phyloP scores from a whole-genome alignment of 2,113 vertebrate species.

The Alligator sinensis region DNA sequence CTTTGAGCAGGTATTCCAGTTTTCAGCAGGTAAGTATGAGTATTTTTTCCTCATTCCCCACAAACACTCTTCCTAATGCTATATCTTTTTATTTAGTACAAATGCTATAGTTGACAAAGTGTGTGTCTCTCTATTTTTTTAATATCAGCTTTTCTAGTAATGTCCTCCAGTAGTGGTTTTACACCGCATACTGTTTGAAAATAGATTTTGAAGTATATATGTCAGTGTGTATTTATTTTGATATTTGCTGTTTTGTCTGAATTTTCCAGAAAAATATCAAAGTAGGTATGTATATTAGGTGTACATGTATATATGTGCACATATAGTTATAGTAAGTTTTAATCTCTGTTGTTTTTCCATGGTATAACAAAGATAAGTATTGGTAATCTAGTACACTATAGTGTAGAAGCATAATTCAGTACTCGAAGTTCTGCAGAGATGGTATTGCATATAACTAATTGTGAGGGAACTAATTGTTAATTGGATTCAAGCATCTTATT shows the following conservation, averaged over 20 bases:
- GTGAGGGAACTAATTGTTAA: background rate
- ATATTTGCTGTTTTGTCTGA: background rate
- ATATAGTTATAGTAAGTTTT: background rate
- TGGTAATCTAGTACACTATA: background rate
- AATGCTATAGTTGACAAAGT: background rate
- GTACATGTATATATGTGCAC: background rate
- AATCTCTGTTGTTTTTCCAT: background rate
- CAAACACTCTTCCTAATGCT: background rate
- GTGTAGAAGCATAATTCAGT: background rate
- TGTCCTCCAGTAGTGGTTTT: background rate
- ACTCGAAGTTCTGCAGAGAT: accelerated
- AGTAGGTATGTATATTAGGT: too few species aligned
- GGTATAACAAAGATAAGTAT: background rate
- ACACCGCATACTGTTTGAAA: background rate
- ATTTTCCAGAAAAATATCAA: background rate
- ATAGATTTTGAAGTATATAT: too few species aligned
- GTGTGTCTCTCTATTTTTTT: background rate
- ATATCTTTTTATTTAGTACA: background rate
- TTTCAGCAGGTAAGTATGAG: background rate
- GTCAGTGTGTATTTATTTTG: background rate
- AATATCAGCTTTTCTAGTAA: background rate
- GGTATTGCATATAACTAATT: background rate
- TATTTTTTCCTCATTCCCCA: background rate
- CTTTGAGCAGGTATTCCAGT: background rate
- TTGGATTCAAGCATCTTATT: background rate